Percentiles rank a stretch among this genome's conserved stretches.
Conservation (phyloP, 2,888 invertebrate genomes). For the Agrotis exclamationis region DNA sequence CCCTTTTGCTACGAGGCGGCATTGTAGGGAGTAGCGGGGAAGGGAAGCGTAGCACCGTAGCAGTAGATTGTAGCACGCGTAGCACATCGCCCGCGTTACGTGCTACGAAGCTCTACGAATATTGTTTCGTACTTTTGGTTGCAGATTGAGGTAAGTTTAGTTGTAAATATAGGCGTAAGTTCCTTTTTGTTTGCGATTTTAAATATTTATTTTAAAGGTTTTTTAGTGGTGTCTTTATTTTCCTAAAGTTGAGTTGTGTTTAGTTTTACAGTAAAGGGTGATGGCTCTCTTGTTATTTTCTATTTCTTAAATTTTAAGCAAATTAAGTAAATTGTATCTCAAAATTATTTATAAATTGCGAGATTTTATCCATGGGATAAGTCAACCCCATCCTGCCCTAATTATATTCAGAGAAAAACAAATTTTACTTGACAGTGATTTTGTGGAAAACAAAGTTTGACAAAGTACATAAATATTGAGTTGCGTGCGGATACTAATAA, state of each 20-base stretch:
- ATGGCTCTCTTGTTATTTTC: not conserved
- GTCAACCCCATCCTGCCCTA: not conserved
- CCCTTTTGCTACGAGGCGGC: slow-evolving; percentile 21
- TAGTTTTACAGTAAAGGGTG: not conserved
- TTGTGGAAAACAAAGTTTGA: not conserved
- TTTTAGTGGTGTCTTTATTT: not conserved
- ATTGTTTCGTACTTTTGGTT: slow-evolving; percentile 12
- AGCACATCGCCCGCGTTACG: slow-evolving; percentile 59
- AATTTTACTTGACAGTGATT: not conserved
- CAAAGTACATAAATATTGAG: not conserved
- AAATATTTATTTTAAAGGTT: not conserved
- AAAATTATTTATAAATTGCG: not conserved
- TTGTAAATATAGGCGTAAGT: not conserved
- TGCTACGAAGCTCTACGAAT: slow-evolving; percentile 35
- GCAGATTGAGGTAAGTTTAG: slow-evolving; percentile 28
- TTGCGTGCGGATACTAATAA: slow-evolving; percentile 22
- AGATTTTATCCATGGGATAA: not conserved
- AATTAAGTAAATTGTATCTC: not conserved
- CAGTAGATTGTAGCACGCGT: slow-evolving; percentile 63
- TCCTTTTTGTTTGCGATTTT: not conserved
- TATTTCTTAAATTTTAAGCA: not conserved
- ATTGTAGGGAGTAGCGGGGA: slow-evolving; percentile 21
- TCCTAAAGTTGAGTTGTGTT: not conserved
- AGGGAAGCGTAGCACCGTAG: slow-evolving; percentile 46
- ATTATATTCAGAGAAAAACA: not conserved